Evolutionary conservation across 2,797 vertebrate genomes (phyloP), one percentile per base, ranked within the genome.

Genomic region (Bucorvus abyssinicus): DNA sequence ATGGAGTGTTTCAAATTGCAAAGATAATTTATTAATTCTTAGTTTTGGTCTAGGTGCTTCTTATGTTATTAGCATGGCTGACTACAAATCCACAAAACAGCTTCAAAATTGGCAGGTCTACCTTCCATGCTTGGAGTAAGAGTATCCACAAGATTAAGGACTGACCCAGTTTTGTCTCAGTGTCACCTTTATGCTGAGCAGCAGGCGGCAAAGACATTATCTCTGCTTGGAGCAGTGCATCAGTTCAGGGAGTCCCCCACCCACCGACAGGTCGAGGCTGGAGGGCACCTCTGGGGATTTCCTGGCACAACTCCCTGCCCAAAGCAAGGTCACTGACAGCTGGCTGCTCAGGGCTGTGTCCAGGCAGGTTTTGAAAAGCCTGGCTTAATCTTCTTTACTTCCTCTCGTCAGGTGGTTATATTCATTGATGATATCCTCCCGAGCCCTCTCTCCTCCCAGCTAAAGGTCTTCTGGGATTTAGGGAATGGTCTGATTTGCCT

Each of bases 201-300:
- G 42, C 9, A 20, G 17, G 17, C 2, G 11, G 18, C 36, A 75
- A 68, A 78, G 55, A 7, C 10, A 5, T 45, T 34, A 59, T 12
- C 34, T 8, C 9, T 40, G 44, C 49, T 67, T 0, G 0, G 29
- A 56, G 50, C 55, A 74, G 24, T 3, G 7, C 32, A 12, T 14
- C 0, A 2, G 57, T 36, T 74, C 34, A 22, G 45, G 32, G 34
- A 44, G 21, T 6, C 6, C 52, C 40, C 6, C 11, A 14, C 4
- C 2, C 29, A 27, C 24, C 0, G 0, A 47, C 1, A 3, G 17
- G 3, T 6, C n/a, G 44, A 53, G n/a, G 23, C 38, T 73, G 75
- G 29, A 57, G 24, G 24, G 14, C 6, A 3, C 6, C 68, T 38
- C 60, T 21, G 32, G 60, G 29, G 18, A 29, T 5, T 15, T 12